These are phyloP conservation scores for Cephus spinipes DNA, from an alignment of 2,888 invertebrate species.

Conservation along the genomic window DNA sequence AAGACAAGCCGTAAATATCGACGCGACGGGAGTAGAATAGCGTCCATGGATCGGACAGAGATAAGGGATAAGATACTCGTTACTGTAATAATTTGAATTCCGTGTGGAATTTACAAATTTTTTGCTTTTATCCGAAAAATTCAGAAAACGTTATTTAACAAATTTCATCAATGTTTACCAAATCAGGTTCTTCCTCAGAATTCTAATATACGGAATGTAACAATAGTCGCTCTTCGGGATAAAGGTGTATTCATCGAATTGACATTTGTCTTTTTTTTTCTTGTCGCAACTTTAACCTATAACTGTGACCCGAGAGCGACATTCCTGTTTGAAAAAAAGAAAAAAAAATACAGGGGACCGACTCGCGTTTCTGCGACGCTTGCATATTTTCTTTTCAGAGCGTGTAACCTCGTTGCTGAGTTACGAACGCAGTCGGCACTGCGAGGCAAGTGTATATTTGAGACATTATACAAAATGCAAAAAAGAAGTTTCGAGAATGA, in stretches of 20 bases:
- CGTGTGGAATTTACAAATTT: not conserved
- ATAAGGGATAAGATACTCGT: not conserved
- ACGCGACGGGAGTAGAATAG: not conserved
- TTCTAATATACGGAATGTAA: not conserved
- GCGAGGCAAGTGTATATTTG: not conserved
- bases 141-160: not conserved
- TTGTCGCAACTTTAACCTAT: not conserved
- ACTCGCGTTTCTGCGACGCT: slow-evolving; percentile 2
- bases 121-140: not conserved
- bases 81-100: not conserved
- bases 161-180: not conserved
- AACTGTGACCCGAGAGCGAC: not conserved
- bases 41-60: not conserved
- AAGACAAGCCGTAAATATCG: not conserved
- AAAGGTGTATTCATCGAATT: not conserved
- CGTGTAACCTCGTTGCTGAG: slow-evolving; percentile 1
- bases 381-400: slow-evolving; percentile 4
- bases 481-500: not conserved
- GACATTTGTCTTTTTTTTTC: not conserved
- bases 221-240: not conserved
- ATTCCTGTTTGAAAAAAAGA: not conserved
- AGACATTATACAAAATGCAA: not conserved
- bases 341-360: not conserved
- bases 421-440: not conserved
- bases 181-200: not conserved